These are phyloP conservation scores for Chaetorhynchus papuensis DNA, from an alignment of 2,113 vertebrate genomes.

Conservation along the genomic window DNA sequence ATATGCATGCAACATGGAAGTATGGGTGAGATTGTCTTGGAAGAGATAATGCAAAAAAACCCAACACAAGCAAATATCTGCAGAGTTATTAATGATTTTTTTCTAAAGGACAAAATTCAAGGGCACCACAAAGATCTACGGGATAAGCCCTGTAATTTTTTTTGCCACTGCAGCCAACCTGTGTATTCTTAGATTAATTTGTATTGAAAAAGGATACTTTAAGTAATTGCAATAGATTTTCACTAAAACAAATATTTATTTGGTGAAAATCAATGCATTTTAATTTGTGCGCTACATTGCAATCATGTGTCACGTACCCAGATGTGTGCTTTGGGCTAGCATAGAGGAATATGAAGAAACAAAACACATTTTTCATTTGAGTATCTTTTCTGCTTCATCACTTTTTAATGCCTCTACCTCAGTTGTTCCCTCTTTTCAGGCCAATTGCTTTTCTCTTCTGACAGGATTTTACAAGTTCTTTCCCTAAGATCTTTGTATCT, in stretches of 20 bases:
- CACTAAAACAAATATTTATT: background rate
- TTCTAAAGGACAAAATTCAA: background rate
- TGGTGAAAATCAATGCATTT: conserved; percentile 9
- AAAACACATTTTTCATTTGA: background rate
- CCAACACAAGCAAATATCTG: background rate
- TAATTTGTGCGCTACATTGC: background rate
- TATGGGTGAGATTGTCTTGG: background rate
- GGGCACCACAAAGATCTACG: background rate
- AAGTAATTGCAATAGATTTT: conserved; percentile 28
- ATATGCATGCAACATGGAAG: background rate
- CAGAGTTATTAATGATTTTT: background rate
- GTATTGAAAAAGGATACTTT: conserved; percentile 8
- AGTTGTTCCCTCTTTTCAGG: background rate
- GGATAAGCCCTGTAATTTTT: background rate
- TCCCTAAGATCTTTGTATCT: background rate
- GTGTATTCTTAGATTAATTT: background rate
- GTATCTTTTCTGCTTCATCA: background rate
- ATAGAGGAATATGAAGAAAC: background rate
- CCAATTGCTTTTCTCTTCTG: background rate
- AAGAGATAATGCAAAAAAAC: background rate
- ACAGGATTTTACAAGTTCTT: background rate
- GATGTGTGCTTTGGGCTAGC: background rate
- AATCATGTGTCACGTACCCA: background rate
- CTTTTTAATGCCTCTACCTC: background rate
- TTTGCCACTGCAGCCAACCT: background rate